Evolutionary conservation across 2,113 vertebrate species (phyloP).

Genomic region (Fregetta grallaria): DNA sequence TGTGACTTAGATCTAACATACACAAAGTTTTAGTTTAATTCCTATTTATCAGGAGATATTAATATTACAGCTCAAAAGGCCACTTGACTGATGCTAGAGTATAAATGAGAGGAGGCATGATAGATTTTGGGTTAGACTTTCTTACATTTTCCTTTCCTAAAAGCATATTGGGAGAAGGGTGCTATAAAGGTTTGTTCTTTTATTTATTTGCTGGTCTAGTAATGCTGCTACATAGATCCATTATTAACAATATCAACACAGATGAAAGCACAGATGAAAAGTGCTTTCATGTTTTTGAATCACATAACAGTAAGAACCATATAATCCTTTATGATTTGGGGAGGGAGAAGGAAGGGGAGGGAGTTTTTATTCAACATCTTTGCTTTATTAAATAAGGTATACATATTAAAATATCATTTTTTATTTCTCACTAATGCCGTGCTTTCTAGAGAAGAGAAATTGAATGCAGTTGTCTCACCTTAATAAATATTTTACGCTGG

Average conservation of each 20-base stretch:
- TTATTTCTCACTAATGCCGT: neutral
- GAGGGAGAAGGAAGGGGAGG: neutral
- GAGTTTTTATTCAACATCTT: neutral
- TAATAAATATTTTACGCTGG: neutral
- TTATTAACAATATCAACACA: neutral
- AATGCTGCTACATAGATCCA: neutral
- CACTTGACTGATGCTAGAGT: neutral
- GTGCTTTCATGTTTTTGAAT: neutral
- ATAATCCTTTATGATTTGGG: neutral
- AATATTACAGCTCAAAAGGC: neutral
- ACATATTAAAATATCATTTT: neutral
- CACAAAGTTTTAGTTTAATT: neutral
- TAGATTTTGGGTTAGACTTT: neutral
- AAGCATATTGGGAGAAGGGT: neutral
- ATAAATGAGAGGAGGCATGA: neutral
- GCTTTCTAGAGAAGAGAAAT: neutral
- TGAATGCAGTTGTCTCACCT: neutral
- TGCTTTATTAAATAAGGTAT: neutral
- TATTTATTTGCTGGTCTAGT: neutral
- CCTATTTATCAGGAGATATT: neutral
- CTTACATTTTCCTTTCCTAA: neutral
- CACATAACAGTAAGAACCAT: neutral
- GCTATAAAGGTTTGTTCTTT: neutral
- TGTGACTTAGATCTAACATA: neutral
- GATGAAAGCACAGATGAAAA: neutral